Base-by-base conservation (phyloP, 2,888 invertebrate genomes). In the Zaprionus bogoriensis region DNA sequence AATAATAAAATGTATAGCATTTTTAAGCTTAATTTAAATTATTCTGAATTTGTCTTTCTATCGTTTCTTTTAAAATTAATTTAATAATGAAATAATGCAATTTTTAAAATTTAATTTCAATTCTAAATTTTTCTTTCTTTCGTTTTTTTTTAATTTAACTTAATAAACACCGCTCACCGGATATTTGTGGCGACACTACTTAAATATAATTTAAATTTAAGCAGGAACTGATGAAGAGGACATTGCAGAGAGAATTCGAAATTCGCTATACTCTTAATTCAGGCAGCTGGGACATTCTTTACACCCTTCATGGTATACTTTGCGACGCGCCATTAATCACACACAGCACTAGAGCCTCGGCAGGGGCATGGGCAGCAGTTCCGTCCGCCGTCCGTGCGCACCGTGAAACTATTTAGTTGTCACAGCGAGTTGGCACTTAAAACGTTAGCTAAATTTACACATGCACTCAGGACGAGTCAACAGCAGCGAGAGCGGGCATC, bases 401-500 rank as follows among this genome's bases (percentile, higher is more conserved):
- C 19, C 36, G 19, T 22, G 14, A 42, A 55, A 63, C 61, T 67
- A 68, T 72, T 71, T 62, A 77, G 80, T 83, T 83, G 77, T 80
- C 81, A 80, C 55, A 66, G 77, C 73, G 57, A 61, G 84, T 81
- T 83, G 64, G 81, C 74, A 84, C 87, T 87, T 87, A 71, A 80
- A 87, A 68, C 64, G 78, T 84, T 81, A 61, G 87, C 87, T 74
- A 80, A 80, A 80, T 80, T 80, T 87, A 87, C 85, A 71, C 87
- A 87, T 87, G 81, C 78, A 80, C 85, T 80, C 61, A 84, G 52
- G 47, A 48, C 52, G 52, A 76, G 59, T 65, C 83, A 70, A 83
- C 74, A 63, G 62, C 44, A 48, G 44, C 38, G 14, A 45, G 45
- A 27, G 36, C 1, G 10, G 36, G 36, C 58, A 53, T 50, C 44